Base-by-base conservation (phyloP, 2,888 invertebrate species). In the Noctua janthe region DNA sequence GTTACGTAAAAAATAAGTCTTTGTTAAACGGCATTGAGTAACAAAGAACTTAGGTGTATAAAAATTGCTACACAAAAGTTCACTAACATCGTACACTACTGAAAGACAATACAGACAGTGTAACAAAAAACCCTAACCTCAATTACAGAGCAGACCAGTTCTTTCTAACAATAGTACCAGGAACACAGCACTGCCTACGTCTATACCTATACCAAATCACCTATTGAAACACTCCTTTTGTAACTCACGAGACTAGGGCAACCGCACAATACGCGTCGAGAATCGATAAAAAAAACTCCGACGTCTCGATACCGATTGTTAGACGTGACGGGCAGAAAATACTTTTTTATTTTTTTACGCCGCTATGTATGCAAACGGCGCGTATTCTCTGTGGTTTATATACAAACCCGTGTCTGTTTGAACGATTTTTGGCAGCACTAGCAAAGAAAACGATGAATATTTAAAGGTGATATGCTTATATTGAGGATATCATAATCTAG, bases 281-380 rank as follows among this genome's bases (percentile, higher is more conserved):
- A 86, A 86, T 86, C 85, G 80, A 86, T 86, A 86, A 85, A 78
- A 85, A 78, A 86, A 86, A 76, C 77, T 78, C 64, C 69, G 78
- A 83, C 78, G 86, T 86, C 76, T 86, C 86, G 85, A 85, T 85
- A 82, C 82, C 79, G 78, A 86, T 83, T 86, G 86, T 86, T 76
- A 73, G 74, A 76, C 83, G 83, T 86, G 83, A 76, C 78, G 86
- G 80, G 75, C 71, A 83, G 71, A 78, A 83, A 78, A 80, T 70
- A 80, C 67, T 70, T 80, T 85, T 85, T 86, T 79, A 35, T 70
- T 75, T 72, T 67, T 79, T 83, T 62, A 51, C 67, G 23, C 39
- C 43, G 11, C 62, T 83, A 66, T 67, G 77, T 85, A 80, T 83
- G 86, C 80, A 86, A 85, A 85, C 80, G n/a, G 56, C 77, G 64